Evolutionary conservation across 1,140 invertebrate genomes (phyloP).

Genomic region (Harlomillsia oculata): DNA sequence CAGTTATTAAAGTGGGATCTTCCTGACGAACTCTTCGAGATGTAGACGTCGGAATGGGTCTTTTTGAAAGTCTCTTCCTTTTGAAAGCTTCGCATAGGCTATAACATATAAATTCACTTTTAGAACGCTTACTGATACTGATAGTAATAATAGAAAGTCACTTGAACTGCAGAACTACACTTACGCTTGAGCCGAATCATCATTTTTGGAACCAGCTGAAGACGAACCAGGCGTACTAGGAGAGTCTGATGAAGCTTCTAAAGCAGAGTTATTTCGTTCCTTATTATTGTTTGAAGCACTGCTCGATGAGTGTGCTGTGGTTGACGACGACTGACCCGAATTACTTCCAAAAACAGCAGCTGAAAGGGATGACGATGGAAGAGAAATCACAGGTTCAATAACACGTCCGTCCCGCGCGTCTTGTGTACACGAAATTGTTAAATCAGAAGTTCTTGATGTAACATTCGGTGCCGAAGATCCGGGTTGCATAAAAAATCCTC

Average conservation of each 20-base stretch:
- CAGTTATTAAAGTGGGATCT: slow-evolving; percentile 25
- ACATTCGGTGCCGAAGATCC: background rate
- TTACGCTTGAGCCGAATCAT: slow-evolving; percentile 12
- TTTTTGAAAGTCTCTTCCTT: slow-evolving; percentile 30
- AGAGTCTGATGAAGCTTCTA: slow-evolving; percentile 8
- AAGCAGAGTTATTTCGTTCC: background rate
- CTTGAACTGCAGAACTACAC: background rate
- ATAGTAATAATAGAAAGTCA: no score
- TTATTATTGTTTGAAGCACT: slow-evolving; percentile 4
- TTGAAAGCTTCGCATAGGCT: slow-evolving; percentile 31
- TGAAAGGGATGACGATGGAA: slow-evolving; percentile 3
- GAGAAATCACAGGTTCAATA: background rate
- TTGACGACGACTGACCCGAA: background rate
- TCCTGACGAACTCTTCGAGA: slow-evolving; percentile 30
- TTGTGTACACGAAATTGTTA: background rate
- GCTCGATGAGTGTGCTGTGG: background rate
- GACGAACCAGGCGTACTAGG: slow-evolving; percentile 1
- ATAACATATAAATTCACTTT: background rate
- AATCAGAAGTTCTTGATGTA: background rate
- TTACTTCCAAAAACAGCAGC: background rate
- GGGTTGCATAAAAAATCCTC: slow-evolving; percentile 31
- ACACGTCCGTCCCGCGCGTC: background rate
- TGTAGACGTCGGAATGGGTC: slow-evolving; percentile 33
- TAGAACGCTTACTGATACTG: no score
- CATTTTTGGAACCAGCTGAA: background rate